Base-by-base conservation (phyloP, 2,113 vertebrate genomes). In the Hippocampus barbouri region DNA sequence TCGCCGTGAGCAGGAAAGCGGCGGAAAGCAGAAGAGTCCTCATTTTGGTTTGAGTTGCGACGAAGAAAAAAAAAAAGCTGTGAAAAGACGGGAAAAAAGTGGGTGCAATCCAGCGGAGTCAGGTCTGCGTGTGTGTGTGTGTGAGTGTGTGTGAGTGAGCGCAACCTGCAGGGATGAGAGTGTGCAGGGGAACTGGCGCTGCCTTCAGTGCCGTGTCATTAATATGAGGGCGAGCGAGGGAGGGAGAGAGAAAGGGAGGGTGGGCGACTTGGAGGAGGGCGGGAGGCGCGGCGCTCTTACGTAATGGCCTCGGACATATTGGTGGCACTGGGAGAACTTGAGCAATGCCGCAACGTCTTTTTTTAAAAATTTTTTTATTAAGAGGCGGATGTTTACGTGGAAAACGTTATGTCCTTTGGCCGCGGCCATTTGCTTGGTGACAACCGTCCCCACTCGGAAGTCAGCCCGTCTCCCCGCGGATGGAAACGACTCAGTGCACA, bases 201-300 rank as follows among this genome's bases (percentile, higher is more conserved):
- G 77, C 82, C 83, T 88, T 81, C 78, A 79, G 86, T 90, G 92
- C 91, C 73, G 92, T 88, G 86, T 91, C 84, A 82, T 91, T 94
- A 91, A 92, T 93, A 93, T 92, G 89, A 92, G 87, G 77, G 78
- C 70, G 75, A 72, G 80, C 57, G 84, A 84, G 83, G 38, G 81
- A 73, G 86, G 12, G 47, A 66, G 75, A 53, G 82, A 89, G 47
- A 61, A 88, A 88, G 91, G 89, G 72, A 85, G 91, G 73, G 72
- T 86, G 90, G 77, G 87, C 72, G 92, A 90, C 91, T 76, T 81
- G 49, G 88, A 3, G 93, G 87, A 89, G 92, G 91, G 93, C 91
- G 95, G 94, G 95, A 90, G 89, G 88, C 83, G 90, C 80, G 23
- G 67, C 63, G 62, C 70, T 86, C 81, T 94, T 96, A 93, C 92